Evolutionary conservation across 2,113 vertebrate genomes (phyloP).

Genomic region (Asarcornis scutulata): DNA sequence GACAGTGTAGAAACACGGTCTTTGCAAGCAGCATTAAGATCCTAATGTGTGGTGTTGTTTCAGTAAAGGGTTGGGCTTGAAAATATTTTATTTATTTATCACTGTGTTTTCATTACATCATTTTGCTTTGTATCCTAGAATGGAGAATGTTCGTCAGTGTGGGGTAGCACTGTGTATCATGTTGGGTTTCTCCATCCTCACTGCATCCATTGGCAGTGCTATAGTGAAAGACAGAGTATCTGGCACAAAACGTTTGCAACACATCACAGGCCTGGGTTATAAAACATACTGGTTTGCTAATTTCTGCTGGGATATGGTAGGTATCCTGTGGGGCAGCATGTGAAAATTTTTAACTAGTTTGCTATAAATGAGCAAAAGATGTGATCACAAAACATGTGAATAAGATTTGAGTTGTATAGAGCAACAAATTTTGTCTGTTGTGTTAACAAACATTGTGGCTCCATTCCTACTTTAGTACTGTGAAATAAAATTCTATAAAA

Average conservation of each 20-base stretch:
- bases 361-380: background rate
- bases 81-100: background rate
- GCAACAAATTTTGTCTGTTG: background rate
- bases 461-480: background rate
- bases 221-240: conserved; percentile 72
- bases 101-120: background rate
- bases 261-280: conserved; percentile 74
- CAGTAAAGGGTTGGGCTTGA: background rate
- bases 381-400: background rate
- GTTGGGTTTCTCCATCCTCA: conserved; percentile 77
- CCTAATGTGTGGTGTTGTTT: background rate
- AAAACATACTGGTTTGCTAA: conserved; percentile 75
- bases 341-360: background rate
- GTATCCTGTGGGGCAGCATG: background rate
- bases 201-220: conserved; percentile 61
- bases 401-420: background rate
- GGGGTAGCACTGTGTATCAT: conserved; percentile 78
- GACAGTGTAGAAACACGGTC: background rate
- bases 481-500: background rate
- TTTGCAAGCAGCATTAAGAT: background rate
- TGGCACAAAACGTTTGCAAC: conserved; percentile 74
- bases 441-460: background rate
- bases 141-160: conserved; percentile 80
- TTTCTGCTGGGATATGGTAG: conserved; percentile 79
- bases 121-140: conserved; percentile 46